Conservation (phyloP, 2,113 vertebrate species). For the Scartelaos histophorus region DNA sequence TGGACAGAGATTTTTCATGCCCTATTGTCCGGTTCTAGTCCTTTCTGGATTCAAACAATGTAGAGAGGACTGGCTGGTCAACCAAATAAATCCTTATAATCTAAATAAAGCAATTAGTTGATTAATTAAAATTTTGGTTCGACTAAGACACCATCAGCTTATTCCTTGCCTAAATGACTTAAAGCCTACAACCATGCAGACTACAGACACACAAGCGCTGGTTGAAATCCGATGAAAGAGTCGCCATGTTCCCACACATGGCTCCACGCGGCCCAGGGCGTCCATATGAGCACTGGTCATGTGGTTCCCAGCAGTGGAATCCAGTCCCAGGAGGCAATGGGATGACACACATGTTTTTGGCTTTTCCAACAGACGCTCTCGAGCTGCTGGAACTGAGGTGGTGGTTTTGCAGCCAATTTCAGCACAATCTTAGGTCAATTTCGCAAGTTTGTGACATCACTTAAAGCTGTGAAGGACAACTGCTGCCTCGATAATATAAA, state of each 20-base stretch:
- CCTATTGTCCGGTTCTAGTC: no score
- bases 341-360: conserved; percentile 63
- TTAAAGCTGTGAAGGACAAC: background rate
- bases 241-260: conserved; percentile 21
- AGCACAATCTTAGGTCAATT: conserved; percentile 7
- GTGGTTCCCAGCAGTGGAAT: conserved; percentile 57
- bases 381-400: conserved; percentile 36
- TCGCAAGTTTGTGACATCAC: background rate
- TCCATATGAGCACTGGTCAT: conserved; percentile 41
- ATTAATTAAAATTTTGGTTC: no score
- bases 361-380: conserved; percentile 56
- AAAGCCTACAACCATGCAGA: background rate
- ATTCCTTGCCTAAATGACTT: background rate
- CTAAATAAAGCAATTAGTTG: no score
- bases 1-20: no score
- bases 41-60: no score
- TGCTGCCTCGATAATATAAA: background rate
- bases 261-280: conserved; percentile 28
- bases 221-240: conserved; percentile 24
- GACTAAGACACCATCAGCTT: no score
- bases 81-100: no score
- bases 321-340: conserved; percentile 40
- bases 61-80: no score
- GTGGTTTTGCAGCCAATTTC: conserved; percentile 25
- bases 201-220: conserved; percentile 18